Conservation (phyloP, 2,888 invertebrate species). For the Cantharis flavilabris region DNA sequence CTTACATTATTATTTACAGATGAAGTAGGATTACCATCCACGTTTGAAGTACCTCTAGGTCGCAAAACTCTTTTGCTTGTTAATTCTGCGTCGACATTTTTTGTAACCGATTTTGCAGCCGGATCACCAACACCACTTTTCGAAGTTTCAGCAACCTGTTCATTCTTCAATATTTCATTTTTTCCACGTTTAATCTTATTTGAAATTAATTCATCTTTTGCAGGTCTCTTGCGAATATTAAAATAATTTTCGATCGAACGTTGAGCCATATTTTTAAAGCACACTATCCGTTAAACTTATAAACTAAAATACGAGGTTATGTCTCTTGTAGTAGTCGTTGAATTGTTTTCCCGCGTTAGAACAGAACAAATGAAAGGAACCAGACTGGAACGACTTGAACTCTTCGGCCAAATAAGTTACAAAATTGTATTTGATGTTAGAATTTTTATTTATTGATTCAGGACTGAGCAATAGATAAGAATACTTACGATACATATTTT, state of each 20-base stretch:
- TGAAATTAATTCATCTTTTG: constrained; percentile 64
- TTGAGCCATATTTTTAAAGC: constrained; percentile 69
- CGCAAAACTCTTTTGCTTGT: neutral
- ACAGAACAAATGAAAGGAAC: neutral
- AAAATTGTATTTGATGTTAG: neutral
- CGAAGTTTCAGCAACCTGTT: constrained; percentile 5
- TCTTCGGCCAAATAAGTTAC: neutral
- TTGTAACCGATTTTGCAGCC: neutral
- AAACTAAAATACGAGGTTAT: neutral
- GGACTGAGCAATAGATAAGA: neutral
- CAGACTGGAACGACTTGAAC: neutral
- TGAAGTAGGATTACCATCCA: too few relatives aligned
- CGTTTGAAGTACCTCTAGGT: neutral
- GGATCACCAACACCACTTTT: neutral
- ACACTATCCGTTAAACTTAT: neutral
- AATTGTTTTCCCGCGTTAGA: neutral
- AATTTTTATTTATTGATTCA: neutral
- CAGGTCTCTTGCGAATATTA: constrained; percentile 75
- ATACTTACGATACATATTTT: neutral
- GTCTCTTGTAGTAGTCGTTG: neutral
- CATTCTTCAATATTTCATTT: constrained; percentile 57
- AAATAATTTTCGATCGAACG: constrained; percentile 77
- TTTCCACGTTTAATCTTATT: constrained; percentile 55
- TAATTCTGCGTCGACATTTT: neutral
- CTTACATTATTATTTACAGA: neutral